Percentiles rank a stretch among this genome's conserved stretches.
Evolutionary conservation across 2,113 vertebrate species (phyloP).

Genomic region (Corythoichthys haematopterus): DNA sequence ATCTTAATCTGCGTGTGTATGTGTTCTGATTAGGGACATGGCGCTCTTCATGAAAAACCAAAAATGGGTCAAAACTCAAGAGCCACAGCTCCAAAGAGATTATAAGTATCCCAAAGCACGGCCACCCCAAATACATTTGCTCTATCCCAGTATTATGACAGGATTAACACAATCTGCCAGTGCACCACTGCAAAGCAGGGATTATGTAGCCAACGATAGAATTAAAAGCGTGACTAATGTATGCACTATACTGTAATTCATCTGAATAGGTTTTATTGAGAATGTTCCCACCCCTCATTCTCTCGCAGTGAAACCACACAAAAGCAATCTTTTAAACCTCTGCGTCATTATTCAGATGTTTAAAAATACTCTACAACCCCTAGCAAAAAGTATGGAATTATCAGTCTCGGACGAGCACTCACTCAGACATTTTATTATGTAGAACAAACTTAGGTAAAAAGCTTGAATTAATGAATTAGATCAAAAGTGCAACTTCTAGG

Average conservation of each 20-base stretch:
- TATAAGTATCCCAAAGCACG: conserved; percentile 60
- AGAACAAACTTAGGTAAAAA: no score
- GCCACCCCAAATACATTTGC: conserved; percentile 51
- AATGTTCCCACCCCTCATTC: conserved; percentile 7
- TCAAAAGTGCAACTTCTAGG: no score
- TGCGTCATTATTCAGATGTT: conserved; percentile 9
- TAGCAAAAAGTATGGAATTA: no score
- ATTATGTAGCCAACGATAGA: conserved; percentile 3
- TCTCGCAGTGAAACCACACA: conserved; percentile 11
- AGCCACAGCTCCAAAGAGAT: conserved; percentile 43
- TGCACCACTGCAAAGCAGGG: conserved; percentile 25
- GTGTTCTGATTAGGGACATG: conserved; percentile 36
- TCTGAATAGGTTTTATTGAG: conserved; percentile 20
- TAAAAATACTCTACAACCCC: neutral
- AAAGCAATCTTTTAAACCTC: conserved; percentile 14
- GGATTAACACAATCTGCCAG: conserved; percentile 57
- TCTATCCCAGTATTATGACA: conserved; percentile 53
- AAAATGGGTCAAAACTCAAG: conserved; percentile 55
- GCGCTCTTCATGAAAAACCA: conserved; percentile 21
- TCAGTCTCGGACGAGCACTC: no score
- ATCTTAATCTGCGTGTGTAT: conserved; percentile 32
- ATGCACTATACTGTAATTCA: conserved; percentile 15
- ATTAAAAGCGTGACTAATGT: conserved; percentile 19
- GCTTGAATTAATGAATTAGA: no score
- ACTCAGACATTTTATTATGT: no score